Conservation (phyloP, 2,113 vertebrate genomes). For the Tyto alba region DNA sequence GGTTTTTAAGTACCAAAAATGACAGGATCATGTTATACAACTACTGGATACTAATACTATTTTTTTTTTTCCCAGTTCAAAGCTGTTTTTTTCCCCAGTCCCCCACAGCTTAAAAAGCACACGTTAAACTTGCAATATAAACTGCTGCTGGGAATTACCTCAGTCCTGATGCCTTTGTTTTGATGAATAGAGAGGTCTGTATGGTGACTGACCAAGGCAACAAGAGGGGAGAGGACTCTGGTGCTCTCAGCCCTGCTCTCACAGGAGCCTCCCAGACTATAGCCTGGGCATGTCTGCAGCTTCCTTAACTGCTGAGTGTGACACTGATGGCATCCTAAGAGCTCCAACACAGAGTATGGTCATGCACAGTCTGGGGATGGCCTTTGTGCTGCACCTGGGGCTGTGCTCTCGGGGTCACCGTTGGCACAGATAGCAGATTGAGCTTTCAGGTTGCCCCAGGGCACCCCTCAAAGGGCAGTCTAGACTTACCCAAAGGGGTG, state of each 20-base stretch:
- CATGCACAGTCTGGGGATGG: background rate
- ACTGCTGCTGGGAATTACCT: background rate
- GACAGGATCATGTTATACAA: constrained; percentile 16
- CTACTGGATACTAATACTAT: background rate
- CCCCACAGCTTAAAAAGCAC: background rate
- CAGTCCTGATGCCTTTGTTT: background rate
- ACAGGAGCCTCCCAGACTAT: background rate
- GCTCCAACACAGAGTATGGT: background rate
- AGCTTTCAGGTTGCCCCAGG: background rate
- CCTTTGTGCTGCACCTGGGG: background rate
- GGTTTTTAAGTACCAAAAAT: constrained; percentile 27
- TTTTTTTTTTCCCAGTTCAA: background rate
- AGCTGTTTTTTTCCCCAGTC: background rate
- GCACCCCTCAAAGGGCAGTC: background rate
- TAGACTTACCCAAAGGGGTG: background rate
- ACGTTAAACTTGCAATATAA: background rate
- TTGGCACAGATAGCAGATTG: background rate
- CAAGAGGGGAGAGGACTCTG: fast-evolving
- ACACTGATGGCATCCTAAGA: background rate
- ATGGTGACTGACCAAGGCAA: background rate
- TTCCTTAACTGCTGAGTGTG: background rate
- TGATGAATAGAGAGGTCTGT: background rate
- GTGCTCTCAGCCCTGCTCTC: background rate
- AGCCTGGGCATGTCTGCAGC: background rate
- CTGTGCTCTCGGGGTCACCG: background rate